These are phyloP conservation scores for Margaritifera margaritifera DNA, from an alignment of 2,888 invertebrate genomes.

Conservation along the genomic window DNA sequence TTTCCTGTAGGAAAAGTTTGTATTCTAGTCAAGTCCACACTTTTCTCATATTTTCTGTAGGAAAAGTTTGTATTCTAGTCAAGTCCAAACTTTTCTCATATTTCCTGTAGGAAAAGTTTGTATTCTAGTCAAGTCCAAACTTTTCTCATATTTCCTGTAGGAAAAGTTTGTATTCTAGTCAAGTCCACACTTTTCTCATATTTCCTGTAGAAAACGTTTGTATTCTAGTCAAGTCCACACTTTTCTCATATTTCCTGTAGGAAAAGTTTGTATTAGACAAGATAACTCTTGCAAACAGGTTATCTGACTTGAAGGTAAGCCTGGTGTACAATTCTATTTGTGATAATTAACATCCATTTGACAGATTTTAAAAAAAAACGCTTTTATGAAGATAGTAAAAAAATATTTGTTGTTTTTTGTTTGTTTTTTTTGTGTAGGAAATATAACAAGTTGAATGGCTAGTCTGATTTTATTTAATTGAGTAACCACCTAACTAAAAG, in stretches of 20 bases:
- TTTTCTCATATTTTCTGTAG: constrained; percentile 5
- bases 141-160: constrained; percentile 6
- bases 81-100: constrained; percentile 1
- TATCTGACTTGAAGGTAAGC: background rate
- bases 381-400: too few species aligned
- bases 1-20: constrained; percentile 25
- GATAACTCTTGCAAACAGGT: constrained; percentile 17
- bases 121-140: too few species aligned
- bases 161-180: constrained; percentile 33
- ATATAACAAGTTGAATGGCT: too few species aligned
- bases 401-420: too few species aligned
- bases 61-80: constrained; percentile 33
- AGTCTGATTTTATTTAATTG: too few species aligned
- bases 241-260: constrained; percentile 6
- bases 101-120: constrained; percentile 25
- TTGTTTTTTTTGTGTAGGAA: too few species aligned
- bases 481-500: too few species aligned
- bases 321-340: too few species aligned
- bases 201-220: constrained; percentile 23
- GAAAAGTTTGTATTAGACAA: constrained; percentile 34
- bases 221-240: background rate
- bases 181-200: constrained; percentile 1
- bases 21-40: too few species aligned
- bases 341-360: too few species aligned
- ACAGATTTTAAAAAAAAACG: too few species aligned